These are phyloP conservation scores for Mizuhopecten yessoensis DNA, from an alignment of 1,140 invertebrate genomes.

Conservation along the genomic window DNA sequence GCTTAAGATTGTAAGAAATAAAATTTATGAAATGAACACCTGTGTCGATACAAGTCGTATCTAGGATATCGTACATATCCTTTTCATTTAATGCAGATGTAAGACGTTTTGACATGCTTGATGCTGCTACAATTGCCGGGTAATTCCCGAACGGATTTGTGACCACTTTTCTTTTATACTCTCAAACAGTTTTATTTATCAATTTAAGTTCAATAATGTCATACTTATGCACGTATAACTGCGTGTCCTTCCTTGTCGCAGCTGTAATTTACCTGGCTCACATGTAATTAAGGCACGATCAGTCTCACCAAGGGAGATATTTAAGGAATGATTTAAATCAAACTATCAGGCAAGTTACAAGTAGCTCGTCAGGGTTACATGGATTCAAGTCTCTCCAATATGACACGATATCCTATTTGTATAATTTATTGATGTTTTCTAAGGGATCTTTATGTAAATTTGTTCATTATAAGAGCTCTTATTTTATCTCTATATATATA, in stretches of 20 bases:
- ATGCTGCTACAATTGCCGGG: background rate
- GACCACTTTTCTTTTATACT: background rate
- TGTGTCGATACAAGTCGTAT: background rate
- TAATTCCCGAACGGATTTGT: background rate
- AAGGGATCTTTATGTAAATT: too few relatives aligned
- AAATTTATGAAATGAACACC: conserved; percentile 28
- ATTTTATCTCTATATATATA: too few relatives aligned
- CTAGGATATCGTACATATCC: background rate
- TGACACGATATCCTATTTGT: background rate
- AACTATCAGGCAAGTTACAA: background rate
- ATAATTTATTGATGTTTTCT: background rate
- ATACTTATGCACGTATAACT: conserved; percentile 27
- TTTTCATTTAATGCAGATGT: background rate
- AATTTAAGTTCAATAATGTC: conserved; percentile 40
- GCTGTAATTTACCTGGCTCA: background rate
- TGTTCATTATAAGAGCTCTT: too few relatives aligned
- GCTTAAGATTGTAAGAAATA: conserved; percentile 22
- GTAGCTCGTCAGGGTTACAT: background rate
- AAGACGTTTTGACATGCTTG: background rate
- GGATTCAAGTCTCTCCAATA: too few relatives aligned
- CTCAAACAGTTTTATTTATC: background rate
- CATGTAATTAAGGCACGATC: background rate
- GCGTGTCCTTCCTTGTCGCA: background rate
- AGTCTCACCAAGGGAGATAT: background rate
- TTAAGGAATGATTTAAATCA: background rate